Conservation (phyloP, 1,140 invertebrate species). For the Cardiocondyla obscurior region DNA sequence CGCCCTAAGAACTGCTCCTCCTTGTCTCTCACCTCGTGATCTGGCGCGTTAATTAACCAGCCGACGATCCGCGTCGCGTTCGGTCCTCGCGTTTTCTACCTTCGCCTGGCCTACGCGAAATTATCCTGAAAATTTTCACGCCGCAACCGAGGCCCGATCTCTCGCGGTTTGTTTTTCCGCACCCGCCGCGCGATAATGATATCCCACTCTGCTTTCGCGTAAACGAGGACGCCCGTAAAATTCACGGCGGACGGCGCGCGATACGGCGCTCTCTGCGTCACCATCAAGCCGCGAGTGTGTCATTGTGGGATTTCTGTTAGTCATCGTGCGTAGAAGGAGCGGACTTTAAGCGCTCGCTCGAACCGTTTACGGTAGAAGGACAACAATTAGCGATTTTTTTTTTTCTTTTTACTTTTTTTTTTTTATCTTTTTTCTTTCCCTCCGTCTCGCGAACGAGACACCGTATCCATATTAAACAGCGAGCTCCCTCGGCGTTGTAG, state of each 20-base stretch:
- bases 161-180: not conserved
- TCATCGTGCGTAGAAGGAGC: conserved; percentile 62
- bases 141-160: not conserved
- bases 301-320: conserved; percentile 60
- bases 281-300: conserved; percentile 42
- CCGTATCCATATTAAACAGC: not conserved
- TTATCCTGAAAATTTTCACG: not conserved
- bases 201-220: not conserved
- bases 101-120: not conserved
- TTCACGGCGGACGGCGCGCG: not conserved
- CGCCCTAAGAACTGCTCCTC: not conserved
- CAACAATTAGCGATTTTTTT: not conserved
- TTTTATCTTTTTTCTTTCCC: not conserved
- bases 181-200: not conserved
- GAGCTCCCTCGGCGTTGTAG: not conserved
- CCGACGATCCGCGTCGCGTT: not conserved
- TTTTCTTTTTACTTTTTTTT: not conserved
- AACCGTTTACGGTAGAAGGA: conserved; percentile 2
- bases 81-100: not conserved
- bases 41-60: not conserved
- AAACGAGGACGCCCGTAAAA: not conserved
- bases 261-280: conserved; percentile 30
- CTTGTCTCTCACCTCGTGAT: conserved; percentile 10
- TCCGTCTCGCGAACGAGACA: not conserved
- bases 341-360: conserved; percentile 19